Percentiles rank a stretch among this genome's conserved stretches.
phyloP scores from a whole-genome alignment of 1,140 invertebrate genomes.

The Trichonephila clavipes region DNA sequence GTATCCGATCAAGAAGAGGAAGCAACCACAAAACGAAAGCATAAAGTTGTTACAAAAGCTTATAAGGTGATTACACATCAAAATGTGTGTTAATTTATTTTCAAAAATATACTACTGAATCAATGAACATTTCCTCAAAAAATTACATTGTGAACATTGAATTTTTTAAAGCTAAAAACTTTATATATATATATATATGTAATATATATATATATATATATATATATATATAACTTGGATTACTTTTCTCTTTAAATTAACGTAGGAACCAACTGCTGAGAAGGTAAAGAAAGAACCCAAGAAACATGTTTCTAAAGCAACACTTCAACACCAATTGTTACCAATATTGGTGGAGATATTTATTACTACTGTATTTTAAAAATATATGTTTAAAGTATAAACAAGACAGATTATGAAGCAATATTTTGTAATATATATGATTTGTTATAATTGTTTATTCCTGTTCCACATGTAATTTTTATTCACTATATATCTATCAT shows the following conservation, averaged over 20 bases:
- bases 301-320: neutral
- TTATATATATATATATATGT: too few relatives aligned
- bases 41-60: conserved; percentile 89
- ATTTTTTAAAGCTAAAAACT: too few relatives aligned
- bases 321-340: neutral
- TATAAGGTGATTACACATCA: conserved; percentile 86
- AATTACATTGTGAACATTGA: too few relatives aligned
- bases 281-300: conserved; percentile 37
- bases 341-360: conserved; percentile 28
- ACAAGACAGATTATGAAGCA: too few relatives aligned
- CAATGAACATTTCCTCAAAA: too few relatives aligned
- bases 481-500: too few relatives aligned
- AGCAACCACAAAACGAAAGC: conserved; percentile 86
- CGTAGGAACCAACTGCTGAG: conserved; percentile 42
- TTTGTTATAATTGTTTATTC: too few relatives aligned
- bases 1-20: conserved; percentile 93
- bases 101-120: neutral
- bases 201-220: too few relatives aligned
- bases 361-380: neutral
- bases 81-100: neutral
- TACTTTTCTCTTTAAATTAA: neutral
- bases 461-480: too few relatives aligned
- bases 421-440: too few relatives aligned
- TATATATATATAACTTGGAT: too few relatives aligned
- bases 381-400: neutral